Base-by-base conservation (phyloP, 2,888 invertebrate genomes). In the Isoperla grammatica region DNA sequence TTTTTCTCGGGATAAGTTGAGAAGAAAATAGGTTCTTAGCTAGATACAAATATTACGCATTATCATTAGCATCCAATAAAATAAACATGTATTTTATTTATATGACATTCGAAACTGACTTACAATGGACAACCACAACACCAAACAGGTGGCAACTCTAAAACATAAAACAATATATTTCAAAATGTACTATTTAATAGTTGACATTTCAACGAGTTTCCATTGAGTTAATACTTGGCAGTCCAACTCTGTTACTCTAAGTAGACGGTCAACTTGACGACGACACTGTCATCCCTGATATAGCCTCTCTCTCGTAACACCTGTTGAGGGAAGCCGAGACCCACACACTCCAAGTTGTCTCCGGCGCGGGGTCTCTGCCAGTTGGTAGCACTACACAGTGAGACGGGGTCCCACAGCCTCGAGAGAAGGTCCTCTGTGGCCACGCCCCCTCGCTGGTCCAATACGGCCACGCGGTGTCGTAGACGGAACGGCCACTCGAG, bases 181-280 rank as follows among this genome's bases (percentile, higher is more conserved):
- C n/a, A n/a, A n/a, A n/a, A n/a, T n/a, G n/a, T n/a, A n/a, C n/a
- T n/a, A n/a, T n/a, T n/a, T n/a, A n/a, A n/a, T n/a, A n/a, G n/a
- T n/a, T n/a, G n/a, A n/a, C n/a, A n/a, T n/a, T n/a, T n/a, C n/a
- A n/a, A n/a, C n/a, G n/a, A n/a, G n/a, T n/a, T n/a, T n/a, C n/a
- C n/a, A n/a, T n/a, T n/a, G n/a, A n/a, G n/a, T n/a, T n/a, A n/a
- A n/a, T n/a, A n/a, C n/a, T n/a, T n/a, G n/a, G n/a, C n/a, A n/a
- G n/a, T n/a, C n/a, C n/a, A n/a, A n/a, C n/a, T n/a, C n/a, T 29
- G 29, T 12, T 67, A 67, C 71, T 75, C 76, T 66, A 81, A 73
- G 73, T 76, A 81, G 59, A 82, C 74, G 64, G 78, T 75, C 53
- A 81, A 70, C 73, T 81, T 81, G 66, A 82, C 72, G 63, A 81